Evolutionary conservation across 2,797 vertebrate species (phyloP).

Genomic region (Cuniculus paca): DNA sequence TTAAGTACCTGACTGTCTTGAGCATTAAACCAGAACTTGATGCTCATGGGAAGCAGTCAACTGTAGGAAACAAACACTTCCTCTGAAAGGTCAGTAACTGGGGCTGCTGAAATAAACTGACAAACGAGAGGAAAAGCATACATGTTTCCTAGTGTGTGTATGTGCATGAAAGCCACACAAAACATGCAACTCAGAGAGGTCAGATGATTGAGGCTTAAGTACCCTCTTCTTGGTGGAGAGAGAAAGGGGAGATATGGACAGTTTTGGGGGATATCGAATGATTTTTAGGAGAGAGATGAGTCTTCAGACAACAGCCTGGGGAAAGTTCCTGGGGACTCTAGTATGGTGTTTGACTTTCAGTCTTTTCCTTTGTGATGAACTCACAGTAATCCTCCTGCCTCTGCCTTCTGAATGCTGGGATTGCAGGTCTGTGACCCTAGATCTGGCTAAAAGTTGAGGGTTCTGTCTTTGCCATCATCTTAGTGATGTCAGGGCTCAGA

Average conservation of each 20-base stretch:
- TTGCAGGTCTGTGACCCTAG: neutral
- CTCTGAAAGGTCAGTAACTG: neutral
- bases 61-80: neutral
- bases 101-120: neutral
- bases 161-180: neutral
- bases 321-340: neutral
- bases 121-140: neutral
- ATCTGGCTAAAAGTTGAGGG: neutral
- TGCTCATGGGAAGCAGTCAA: neutral
- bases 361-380: neutral
- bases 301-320: no score
- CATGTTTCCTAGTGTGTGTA: neutral
- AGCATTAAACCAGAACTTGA: neutral
- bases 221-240: neutral
- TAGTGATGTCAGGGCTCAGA: no score
- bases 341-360: neutral
- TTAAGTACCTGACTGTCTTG: neutral
- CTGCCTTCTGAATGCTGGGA: neutral
- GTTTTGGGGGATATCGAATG: neutral
- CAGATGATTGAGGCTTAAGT: neutral
- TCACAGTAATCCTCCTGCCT: neutral
- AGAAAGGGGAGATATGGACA: neutral
- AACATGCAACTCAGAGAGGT: no score
- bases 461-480: neutral
- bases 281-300: neutral